Evolutionary conservation across 1,140 invertebrate species (phyloP).

Genomic region (Kradibia gibbosae): DNA sequence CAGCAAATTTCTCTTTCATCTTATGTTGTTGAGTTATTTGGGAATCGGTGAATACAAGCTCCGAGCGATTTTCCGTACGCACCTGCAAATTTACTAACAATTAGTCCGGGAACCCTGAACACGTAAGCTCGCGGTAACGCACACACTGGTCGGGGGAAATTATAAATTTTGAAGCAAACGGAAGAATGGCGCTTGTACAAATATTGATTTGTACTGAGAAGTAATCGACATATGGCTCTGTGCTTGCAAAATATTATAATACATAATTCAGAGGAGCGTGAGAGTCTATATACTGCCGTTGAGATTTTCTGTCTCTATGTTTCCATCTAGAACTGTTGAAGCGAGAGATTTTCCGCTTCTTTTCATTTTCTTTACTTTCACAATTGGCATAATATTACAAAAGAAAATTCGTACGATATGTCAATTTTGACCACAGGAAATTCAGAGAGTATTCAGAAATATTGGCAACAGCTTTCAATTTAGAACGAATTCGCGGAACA

Average conservation of each 20-base stretch:
- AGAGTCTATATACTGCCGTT: neutral
- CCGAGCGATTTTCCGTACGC: neutral
- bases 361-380: neutral
- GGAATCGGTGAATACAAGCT: neutral
- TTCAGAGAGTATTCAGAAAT: too few species aligned
- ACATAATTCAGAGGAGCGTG: conserved; percentile 8
- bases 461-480: too few species aligned
- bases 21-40: too few species aligned
- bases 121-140: neutral
- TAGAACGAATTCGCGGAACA: too few species aligned
- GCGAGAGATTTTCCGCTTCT: neutral
- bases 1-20: too few species aligned
- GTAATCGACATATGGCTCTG: conserved; percentile 31
- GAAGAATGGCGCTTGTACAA: conserved; percentile 41
- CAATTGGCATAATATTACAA: too few species aligned
- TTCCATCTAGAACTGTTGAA: neutral
- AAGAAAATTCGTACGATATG: neutral
- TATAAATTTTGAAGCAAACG: conserved; percentile 21
- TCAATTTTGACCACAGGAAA: neutral
- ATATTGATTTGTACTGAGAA: conserved; percentile 41
- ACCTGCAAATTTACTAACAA: neutral
- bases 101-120: neutral
- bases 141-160: neutral
- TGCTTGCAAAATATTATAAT: conserved; percentile 25
- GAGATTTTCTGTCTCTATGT: conserved; percentile 11